phyloP scores from a whole-genome alignment of 1,140 invertebrate species.

The Nasonia vitripennis region DNA sequence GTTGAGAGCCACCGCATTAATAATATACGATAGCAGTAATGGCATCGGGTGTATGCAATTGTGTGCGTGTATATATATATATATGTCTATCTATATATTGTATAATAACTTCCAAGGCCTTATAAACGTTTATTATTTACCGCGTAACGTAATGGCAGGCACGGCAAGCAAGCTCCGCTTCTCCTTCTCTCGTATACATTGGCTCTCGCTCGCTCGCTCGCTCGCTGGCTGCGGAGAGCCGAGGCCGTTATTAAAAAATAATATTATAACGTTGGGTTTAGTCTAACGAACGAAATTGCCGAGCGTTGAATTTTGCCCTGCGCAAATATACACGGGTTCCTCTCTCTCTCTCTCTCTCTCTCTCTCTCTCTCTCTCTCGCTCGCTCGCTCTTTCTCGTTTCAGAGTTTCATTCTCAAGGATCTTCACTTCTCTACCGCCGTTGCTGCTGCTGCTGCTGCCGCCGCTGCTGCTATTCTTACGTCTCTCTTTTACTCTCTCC shows the following conservation, averaged over 20 bases:
- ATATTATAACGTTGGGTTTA: slow-evolving; percentile 66
- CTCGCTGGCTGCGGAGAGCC: slow-evolving; percentile 37
- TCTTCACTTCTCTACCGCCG: slow-evolving; percentile 7
- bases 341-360: slow-evolving; percentile 43
- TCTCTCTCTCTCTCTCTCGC: slow-evolving; percentile 47
- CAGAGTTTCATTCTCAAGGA: slow-evolving; percentile 45
- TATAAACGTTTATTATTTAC: slow-evolving; percentile 76
- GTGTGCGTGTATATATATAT: slow-evolving; percentile 51
- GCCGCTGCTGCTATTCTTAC: slow-evolving; percentile 53
- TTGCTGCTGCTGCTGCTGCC: slow-evolving; percentile 3
- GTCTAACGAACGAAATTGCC: slow-evolving; percentile 65
- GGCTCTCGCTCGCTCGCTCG: slow-evolving; percentile 27
- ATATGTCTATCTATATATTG: slow-evolving; percentile 69
- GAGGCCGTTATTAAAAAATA: slow-evolving; percentile 70
- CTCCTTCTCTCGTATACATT: slow-evolving; percentile 54
- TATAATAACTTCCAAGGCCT: slow-evolving; percentile 76
- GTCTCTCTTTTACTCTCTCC: slow-evolving; percentile 53
- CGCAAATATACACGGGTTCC: slow-evolving; percentile 62
- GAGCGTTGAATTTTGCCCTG: slow-evolving; percentile 64
- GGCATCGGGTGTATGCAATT: slow-evolving; percentile 72
- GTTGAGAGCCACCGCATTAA: slow-evolving; percentile 75
- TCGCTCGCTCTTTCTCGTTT: slow-evolving; percentile 42
- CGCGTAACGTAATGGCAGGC: slow-evolving; percentile 73
- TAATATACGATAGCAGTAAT: slow-evolving; percentile 75
- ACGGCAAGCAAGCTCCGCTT: slow-evolving; percentile 59